Percentiles rank a stretch among this genome's conserved stretches.
Conservation (phyloP, 2,797 vertebrate genomes). For the Sebastes hopkinsi region DNA sequence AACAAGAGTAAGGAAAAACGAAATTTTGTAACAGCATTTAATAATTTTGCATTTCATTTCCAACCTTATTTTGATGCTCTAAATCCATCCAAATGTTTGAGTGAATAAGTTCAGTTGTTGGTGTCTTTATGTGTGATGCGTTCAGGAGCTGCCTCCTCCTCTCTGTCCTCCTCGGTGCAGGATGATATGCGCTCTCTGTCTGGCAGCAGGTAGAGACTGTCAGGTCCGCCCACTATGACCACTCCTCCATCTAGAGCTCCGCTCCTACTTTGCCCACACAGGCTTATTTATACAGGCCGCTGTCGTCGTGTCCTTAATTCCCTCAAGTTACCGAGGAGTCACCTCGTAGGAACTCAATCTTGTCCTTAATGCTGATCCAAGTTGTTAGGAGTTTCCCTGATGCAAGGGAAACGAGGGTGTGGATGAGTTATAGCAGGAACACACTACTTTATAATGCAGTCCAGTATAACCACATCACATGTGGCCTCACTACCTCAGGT, state of each 20-base stretch:
- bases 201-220: neutral
- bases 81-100: neutral
- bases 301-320: constrained; percentile 14
- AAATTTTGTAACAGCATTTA: neutral
- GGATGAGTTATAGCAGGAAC: no score
- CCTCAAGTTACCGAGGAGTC: constrained; percentile 35
- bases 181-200: neutral
- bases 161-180: constrained; percentile 60
- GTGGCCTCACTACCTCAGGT: no score
- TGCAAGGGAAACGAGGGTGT: neutral
- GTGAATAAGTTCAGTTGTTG: neutral
- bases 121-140: neutral
- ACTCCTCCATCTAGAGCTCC: neutral
- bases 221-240: constrained; percentile 32
- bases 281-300: neutral
- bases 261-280: neutral
- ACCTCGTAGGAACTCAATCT: neutral
- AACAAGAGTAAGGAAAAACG: neutral
- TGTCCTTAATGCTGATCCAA: neutral
- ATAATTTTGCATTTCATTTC: neutral
- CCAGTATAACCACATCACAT: no score
- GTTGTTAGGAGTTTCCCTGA: neutral
- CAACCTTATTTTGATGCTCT: neutral
- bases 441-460: no score
- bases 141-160: neutral